Conservation (phyloP, 2,888 invertebrate genomes). For the Ormyrus nitidulus region DNA sequence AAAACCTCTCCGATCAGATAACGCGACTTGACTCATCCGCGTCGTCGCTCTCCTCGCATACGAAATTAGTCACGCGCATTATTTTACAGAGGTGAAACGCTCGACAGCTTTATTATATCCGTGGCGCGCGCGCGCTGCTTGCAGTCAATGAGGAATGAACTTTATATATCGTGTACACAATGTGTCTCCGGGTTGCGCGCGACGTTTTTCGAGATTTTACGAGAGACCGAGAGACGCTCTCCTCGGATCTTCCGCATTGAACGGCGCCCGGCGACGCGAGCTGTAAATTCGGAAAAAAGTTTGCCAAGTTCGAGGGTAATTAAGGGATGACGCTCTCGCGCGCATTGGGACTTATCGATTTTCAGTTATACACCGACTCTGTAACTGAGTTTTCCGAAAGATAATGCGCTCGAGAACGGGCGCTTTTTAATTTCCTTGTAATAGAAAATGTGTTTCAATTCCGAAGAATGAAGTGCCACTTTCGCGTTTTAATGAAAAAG, state of each 20-base stretch:
- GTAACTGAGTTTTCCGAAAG: too few relatives aligned
- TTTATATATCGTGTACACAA: background rate
- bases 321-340: too few relatives aligned
- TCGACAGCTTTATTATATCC: background rate
- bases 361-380: too few relatives aligned
- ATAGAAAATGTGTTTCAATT: background rate
- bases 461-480: background rate
- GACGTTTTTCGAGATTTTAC: too few relatives aligned
- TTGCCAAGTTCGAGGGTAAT: too few relatives aligned
- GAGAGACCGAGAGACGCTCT: too few relatives aligned
- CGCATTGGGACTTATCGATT: too few relatives aligned
- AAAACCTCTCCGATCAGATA: constrained; percentile 13
- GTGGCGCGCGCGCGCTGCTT: background rate
- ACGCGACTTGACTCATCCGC: constrained; percentile 28
- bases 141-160: background rate
- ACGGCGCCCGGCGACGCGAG: too few relatives aligned
- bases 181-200: background rate
- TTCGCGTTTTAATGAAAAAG: background rate
- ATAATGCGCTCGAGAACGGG: background rate
- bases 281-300: too few relatives aligned
- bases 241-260: too few relatives aligned
- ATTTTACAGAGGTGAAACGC: background rate
- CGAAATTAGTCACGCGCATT: background rate
- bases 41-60: constrained; percentile 12
- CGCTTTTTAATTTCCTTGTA: constrained; percentile 4